Conservation (phyloP, 2,113 vertebrate species). For the Triplophysa dalaica region DNA sequence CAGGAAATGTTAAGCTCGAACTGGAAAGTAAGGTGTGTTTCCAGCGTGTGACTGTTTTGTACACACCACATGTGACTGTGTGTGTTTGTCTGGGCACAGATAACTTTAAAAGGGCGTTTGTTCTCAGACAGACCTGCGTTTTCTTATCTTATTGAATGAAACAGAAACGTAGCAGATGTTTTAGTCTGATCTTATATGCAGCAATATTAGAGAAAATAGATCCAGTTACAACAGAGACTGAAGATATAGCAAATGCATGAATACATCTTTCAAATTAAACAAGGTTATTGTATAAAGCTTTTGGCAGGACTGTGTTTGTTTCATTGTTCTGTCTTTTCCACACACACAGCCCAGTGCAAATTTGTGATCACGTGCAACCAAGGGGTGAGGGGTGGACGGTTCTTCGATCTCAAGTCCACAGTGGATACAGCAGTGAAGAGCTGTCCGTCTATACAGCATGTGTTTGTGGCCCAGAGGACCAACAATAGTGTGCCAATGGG, state of each 20-base stretch:
- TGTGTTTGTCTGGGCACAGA: conserved; percentile 6
- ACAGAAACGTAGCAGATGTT: conserved; percentile 35
- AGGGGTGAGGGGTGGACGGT: conserved; percentile 80
- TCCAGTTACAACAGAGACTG: neutral
- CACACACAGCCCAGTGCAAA: conserved; percentile 81
- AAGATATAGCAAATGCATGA: neutral
- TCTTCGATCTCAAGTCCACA: conserved; percentile 78
- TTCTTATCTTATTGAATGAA: conserved; percentile 21
- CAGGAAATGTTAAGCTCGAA: neutral
- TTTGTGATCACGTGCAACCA: conserved; percentile 88
- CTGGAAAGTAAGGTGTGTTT: conserved; percentile 26
- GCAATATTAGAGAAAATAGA: neutral
- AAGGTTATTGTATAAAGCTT: neutral
- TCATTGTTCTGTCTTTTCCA: conserved; percentile 8
- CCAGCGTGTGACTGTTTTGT: neutral
- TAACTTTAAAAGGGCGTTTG: neutral
- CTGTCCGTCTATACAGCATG: conserved; percentile 77
- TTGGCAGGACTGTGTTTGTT: neutral
- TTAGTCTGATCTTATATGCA: neutral
- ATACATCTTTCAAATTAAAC: neutral
- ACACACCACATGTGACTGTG: neutral
- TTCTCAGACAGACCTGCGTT: neutral
- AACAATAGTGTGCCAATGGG: conserved; percentile 76
- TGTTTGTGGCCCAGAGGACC: conserved; percentile 87
- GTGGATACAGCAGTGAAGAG: conserved; percentile 84